Evolutionary conservation across 1,140 invertebrate species (phyloP).

Genomic region (Leptinotarsa defecta): DNA sequence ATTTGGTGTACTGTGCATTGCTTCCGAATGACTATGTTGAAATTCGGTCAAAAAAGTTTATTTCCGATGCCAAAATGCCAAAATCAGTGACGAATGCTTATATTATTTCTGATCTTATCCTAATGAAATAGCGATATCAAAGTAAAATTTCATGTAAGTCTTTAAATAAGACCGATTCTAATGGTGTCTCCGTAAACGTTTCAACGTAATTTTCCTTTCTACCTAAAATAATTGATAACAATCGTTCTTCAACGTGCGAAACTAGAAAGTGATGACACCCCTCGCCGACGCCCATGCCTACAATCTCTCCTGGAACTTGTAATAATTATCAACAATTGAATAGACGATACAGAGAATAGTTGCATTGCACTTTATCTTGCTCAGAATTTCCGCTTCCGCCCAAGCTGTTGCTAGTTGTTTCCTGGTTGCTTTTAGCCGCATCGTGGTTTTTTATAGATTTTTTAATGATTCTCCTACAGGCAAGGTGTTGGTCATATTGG

Average conservation of each 20-base stretch:
- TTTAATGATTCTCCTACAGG: slow-evolving; percentile 2
- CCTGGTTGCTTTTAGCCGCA: neutral
- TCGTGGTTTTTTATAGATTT: slow-evolving; percentile 1
- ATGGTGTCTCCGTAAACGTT: too few species aligned
- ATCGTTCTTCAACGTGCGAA: neutral
- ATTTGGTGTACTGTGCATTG: too few species aligned
- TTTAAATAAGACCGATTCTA: too few species aligned
- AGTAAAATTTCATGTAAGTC: too few species aligned
- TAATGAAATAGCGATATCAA: too few species aligned
- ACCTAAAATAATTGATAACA: too few species aligned
- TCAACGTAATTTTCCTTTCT: too few species aligned
- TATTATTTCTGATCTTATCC: too few species aligned
- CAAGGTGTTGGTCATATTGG: slow-evolving; percentile 2
- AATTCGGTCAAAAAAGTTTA: too few species aligned
- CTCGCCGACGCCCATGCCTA: neutral
- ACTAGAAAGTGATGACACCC: neutral
- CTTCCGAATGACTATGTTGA: too few species aligned
- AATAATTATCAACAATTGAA: slow-evolving; percentile 4
- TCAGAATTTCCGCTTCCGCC: slow-evolving; percentile 7
- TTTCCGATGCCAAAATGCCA: too few species aligned
- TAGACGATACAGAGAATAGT: slow-evolving; percentile 3
- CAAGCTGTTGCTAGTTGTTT: slow-evolving; percentile 8
- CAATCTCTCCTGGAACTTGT: neutral
- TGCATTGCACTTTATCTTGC: neutral
- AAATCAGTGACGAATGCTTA: too few species aligned